A percentile compares a stretch with the other conserved stretches of the same genome.
phyloP scores from a whole-genome alignment of 2,113 vertebrate genomes.

The Notiomystis cincta region DNA sequence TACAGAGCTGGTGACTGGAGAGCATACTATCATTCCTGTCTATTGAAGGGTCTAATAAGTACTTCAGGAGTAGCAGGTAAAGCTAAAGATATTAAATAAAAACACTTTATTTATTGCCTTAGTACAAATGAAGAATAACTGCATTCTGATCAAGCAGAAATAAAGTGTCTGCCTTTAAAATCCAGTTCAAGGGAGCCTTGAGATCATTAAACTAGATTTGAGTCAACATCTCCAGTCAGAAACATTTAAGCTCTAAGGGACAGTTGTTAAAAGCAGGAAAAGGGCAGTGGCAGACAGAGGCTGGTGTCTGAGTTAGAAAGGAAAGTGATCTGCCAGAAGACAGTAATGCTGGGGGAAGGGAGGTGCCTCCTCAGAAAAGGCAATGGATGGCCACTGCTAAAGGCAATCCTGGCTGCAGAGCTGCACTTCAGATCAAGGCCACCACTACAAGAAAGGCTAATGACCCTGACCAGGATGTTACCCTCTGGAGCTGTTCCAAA shows the following conservation, averaged over 20 bases:
- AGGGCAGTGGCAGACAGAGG: not conserved
- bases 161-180: constrained; percentile 4
- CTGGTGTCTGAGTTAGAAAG: not conserved
- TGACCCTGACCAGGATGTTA: not conserved
- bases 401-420: not conserved
- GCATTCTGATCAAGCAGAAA: not conserved
- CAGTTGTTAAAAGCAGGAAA: not conserved
- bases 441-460: not conserved
- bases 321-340: not conserved
- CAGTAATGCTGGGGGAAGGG: not conserved
- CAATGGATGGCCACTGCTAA: not conserved
- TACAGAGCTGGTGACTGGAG: not conserved
- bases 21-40: not conserved
- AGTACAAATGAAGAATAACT: not conserved
- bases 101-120: not conserved
- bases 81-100: not conserved
- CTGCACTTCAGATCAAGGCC: not conserved
- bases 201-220: not conserved
- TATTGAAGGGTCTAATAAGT: not conserved
- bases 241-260: not conserved
- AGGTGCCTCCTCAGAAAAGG: not conserved
- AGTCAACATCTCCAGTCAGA: not conserved
- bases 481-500: not conserved
- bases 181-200: not conserved
- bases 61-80: not conserved